Percentiles rank a stretch among this genome's conserved stretches.
Evolutionary conservation across 2,888 invertebrate species (phyloP).

Genomic region (Euplexia lucipara): DNA sequence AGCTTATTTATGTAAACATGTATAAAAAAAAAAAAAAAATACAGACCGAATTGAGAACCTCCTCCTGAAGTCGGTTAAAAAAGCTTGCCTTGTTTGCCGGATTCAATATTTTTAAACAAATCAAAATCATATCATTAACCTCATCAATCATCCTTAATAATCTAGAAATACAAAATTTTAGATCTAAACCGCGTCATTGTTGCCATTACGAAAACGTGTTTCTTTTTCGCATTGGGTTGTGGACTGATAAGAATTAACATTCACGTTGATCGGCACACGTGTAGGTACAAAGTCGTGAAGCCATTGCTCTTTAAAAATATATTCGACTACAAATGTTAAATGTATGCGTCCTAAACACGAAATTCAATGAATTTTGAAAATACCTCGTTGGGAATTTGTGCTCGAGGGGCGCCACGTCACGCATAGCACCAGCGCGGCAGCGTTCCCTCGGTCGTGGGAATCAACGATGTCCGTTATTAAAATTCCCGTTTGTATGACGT

Average conservation of each 20-base stretch:
- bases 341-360: background rate
- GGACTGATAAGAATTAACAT: slow-evolving; percentile 64
- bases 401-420: slow-evolving; percentile 1
- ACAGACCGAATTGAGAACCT: too few relatives aligned
- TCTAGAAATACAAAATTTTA: slow-evolving; percentile 22
- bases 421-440: background rate
- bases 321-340: too few relatives aligned
- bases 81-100: background rate
- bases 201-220: slow-evolving; percentile 33
- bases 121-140: background rate
- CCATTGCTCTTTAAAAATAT: slow-evolving; percentile 55
- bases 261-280: slow-evolving; percentile 71
- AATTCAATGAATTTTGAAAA: slow-evolving; percentile 27
- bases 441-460: slow-evolving; percentile 27
- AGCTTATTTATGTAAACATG: too few relatives aligned
- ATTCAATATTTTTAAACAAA: slow-evolving; percentile 11
- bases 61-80: too few relatives aligned
- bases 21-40: too few relatives aligned
- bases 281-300: slow-evolving; percentile 61
- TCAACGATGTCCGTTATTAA: slow-evolving; percentile 24
- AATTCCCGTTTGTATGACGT: slow-evolving; percentile 7
- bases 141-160: slow-evolving; percentile 33
- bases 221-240: slow-evolving; percentile 43
- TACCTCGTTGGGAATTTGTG: background rate
- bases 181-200: slow-evolving; percentile 36